Evolutionary conservation across 2,113 vertebrate species (phyloP).

Genomic region (Mus musculus): GRCm39 chr4:89402001-89402500

Average conservation of each 20-base stretch:
- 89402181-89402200: neutral
- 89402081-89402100: conserved; percentile 50
- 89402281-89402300: neutral
- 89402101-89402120: neutral
- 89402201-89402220: neutral
- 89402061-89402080: conserved; percentile 11
- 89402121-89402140: neutral
- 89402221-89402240: neutral
- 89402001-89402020: neutral
- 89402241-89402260: neutral
- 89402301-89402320: neutral
- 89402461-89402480: neutral
- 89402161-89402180: neutral
- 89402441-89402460: conserved; percentile 17
- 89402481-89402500: neutral
- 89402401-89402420: neutral
- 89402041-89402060: neutral
- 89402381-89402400: neutral
- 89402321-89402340: neutral
- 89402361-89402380: neutral
- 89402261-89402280: neutral
- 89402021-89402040: conserved; percentile 37
- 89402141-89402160: conserved; percentile 27
- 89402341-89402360: conserved; percentile 10
- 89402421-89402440: neutral